Evolutionary conservation across 1,140 invertebrate species (phyloP).

Genomic region (Homalodisca vitripennis): DNA sequence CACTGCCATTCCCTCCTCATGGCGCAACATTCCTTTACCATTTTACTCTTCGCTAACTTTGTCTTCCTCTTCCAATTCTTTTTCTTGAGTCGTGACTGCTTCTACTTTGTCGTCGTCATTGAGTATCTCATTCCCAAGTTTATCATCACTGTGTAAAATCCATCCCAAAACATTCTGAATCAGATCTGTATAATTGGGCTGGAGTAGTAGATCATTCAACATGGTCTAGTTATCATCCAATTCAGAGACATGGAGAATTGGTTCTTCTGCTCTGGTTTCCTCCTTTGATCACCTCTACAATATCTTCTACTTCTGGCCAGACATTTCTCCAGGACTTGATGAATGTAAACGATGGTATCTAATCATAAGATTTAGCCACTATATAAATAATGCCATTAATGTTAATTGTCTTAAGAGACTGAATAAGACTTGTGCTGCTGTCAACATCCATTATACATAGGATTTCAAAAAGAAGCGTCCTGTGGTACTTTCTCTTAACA

Average conservation of each 20-base stretch:
- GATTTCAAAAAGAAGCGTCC: constrained; percentile 12
- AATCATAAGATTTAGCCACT: not conserved
- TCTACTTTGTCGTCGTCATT: not conserved
- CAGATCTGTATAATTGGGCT: not conserved
- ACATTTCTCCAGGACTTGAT: not conserved
- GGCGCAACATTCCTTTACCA: not conserved
- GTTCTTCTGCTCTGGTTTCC: not conserved
- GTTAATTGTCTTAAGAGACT: not conserved
- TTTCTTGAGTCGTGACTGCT: too few relatives aligned
- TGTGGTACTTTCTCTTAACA: too few relatives aligned
- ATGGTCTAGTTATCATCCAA: not conserved
- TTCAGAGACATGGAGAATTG: too few relatives aligned
- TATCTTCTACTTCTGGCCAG: not conserved
- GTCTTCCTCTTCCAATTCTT: not conserved
- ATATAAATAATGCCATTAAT: not conserved
- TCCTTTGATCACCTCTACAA: not conserved
- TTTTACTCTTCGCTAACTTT: not conserved
- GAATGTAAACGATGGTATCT: not conserved
- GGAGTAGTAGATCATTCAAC: too few relatives aligned
- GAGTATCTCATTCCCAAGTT: too few relatives aligned
- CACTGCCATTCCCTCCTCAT: constrained; percentile 2
- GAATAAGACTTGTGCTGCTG: not conserved
- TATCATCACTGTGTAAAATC: not conserved
- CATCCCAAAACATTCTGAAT: not conserved
- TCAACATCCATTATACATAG: constrained; percentile 2